Base-by-base conservation (phyloP, 2,113 vertebrate genomes). In the Telmatochromis sp. region DNA sequence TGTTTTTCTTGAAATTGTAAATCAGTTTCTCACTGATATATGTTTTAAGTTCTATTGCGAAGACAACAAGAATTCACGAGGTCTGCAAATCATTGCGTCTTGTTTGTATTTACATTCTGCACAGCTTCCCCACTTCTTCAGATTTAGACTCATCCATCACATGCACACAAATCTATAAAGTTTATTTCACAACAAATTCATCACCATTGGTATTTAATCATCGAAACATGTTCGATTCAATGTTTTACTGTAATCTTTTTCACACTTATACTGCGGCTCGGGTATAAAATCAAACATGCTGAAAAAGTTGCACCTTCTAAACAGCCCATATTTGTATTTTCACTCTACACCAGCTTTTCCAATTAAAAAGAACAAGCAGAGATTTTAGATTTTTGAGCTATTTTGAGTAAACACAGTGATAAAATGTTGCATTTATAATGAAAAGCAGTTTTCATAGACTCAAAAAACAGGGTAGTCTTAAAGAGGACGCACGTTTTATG, bases 401-500 rank as follows among this genome's bases (percentile, higher is more conserved):
- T 57, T 78, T n/a, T 83, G 40, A 47, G 7, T 12, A 82, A 57
- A 47, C 28, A 55, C 58, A 0, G 23, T 3, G 1, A 75, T 31
- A 0, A 50, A 21, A 54, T 54, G 17, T 51, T 6, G 9, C 17
- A 78, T 51, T 78, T 58, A 63, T 7, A n/a, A 81, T 50, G 55
- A 82, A 71, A 82, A 82, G 45, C 33, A 73, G 7, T 40, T 37
- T 28, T 83, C 33, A n/a, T 7, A 4, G 19, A 23, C 3, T 53
- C 47, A 21, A 82, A 37, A 68, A 81, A 81, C 3, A 80, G 2
- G 11, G 3, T 17, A 83, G 53, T 47, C 78, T 50, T 65, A 6
- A n/a, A 42, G 28, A 57, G 11, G 79, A 83, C 87, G 28, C 42
- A 73, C 84, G 33, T 33, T 53, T 57, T 42, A 51, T 17, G 40